Evolutionary conservation across 2,113 vertebrate genomes (phyloP).

Genomic region (Hippocampus barbouri): DNA sequence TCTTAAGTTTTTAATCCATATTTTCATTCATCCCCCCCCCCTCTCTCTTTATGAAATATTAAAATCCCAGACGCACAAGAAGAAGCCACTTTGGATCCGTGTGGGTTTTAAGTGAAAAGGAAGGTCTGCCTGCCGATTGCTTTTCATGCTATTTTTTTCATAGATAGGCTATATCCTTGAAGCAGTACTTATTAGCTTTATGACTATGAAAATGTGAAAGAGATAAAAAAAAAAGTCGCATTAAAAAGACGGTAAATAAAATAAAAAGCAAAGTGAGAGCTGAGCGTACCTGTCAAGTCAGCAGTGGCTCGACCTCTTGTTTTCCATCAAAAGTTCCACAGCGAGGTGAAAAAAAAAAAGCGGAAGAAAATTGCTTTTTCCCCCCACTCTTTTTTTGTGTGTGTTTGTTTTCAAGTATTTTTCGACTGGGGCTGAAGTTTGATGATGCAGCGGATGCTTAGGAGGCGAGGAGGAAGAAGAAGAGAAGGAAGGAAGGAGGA

Average conservation of each 20-base stretch:
- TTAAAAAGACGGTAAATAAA: background rate
- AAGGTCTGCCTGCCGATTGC: slow-evolving; percentile 8
- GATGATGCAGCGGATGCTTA: background rate
- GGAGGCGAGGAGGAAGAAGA: slow-evolving; percentile 34
- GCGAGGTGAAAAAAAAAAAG: slow-evolving; percentile 61
- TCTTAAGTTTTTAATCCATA: slow-evolving; percentile 1
- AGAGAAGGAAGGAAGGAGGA: slow-evolving; percentile 7
- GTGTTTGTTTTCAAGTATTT: background rate
- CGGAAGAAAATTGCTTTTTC: background rate
- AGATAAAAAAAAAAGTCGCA: background rate
- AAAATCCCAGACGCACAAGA: slow-evolving; percentile 14
- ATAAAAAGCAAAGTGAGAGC: slow-evolving; percentile 13
- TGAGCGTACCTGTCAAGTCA: slow-evolving; percentile 74
- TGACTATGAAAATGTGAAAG: slow-evolving; percentile 12
- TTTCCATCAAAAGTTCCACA: slow-evolving; percentile 78
- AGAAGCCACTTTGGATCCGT: slow-evolving; percentile 21
- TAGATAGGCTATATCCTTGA: background rate
- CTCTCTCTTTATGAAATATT: slow-evolving; percentile 29
- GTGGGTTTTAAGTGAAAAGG: slow-evolving; percentile 41
- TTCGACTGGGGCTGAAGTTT: background rate
- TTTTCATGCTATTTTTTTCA: slow-evolving; percentile 23
- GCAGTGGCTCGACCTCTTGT: slow-evolving; percentile 65
- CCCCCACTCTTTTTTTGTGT: background rate
- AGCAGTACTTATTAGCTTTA: slow-evolving; percentile 11
- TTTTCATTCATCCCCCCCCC: background rate